Evolutionary conservation across 2,888 invertebrate genomes (phyloP).

Genomic region (Lepidochrysops patricia): DNA sequence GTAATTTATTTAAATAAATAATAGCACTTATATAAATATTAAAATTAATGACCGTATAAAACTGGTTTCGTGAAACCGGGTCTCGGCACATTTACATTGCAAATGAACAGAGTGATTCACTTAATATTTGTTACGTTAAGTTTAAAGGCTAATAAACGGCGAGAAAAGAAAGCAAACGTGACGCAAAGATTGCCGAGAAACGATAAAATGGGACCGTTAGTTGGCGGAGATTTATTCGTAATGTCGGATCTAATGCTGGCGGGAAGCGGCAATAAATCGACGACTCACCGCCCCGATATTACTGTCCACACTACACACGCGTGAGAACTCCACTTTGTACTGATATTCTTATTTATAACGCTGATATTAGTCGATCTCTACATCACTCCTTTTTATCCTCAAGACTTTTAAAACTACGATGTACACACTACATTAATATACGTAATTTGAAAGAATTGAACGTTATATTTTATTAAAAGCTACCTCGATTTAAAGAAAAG

Average conservation of each 20-base stretch:
- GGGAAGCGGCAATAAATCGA: not conserved
- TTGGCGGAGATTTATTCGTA: constrained; percentile 12
- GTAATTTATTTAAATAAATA: constrained; percentile 9
- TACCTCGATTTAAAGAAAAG: too few relatives aligned
- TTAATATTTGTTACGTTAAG: constrained; percentile 8
- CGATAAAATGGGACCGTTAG: constrained; percentile 6
- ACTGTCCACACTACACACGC: not conserved
- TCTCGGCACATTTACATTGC: not conserved
- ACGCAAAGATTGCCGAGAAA: not conserved
- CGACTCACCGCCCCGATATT: not conserved
- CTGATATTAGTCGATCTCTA: too few relatives aligned
- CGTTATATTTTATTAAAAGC: too few relatives aligned
- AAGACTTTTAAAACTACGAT: too few relatives aligned
- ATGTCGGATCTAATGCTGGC: not conserved
- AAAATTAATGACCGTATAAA: constrained; percentile 10
- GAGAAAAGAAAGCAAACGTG: constrained; percentile 8
- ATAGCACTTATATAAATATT: constrained; percentile 11
- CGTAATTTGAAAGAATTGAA: too few relatives aligned
- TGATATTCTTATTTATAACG: too few relatives aligned
- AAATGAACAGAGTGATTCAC: constrained; percentile 8
- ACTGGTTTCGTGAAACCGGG: constrained; percentile 9
- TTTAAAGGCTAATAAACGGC: constrained; percentile 5
- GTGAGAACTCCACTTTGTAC: not conserved
- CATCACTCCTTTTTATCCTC: too few relatives aligned
- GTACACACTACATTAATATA: too few relatives aligned